phyloP scores from a whole-genome alignment of 2,113 vertebrate species.

The Agelaius phoeniceus region DNA sequence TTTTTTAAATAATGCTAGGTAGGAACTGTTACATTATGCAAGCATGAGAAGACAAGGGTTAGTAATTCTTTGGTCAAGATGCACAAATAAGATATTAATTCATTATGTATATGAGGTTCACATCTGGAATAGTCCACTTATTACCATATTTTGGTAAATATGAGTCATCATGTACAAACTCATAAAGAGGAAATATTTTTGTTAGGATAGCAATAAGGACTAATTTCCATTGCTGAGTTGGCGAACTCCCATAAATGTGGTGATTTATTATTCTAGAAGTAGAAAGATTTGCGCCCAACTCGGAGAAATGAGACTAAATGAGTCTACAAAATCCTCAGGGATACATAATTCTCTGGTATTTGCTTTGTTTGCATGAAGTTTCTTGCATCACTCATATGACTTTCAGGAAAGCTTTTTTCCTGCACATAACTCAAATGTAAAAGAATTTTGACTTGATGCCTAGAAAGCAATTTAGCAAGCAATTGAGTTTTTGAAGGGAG shows the following conservation, averaged over 20 bases:
- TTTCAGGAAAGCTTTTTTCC: conserved; percentile 50
- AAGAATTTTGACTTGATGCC: conserved; percentile 57
- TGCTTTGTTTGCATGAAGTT: conserved; percentile 15
- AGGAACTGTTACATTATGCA: background rate
- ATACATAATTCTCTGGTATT: background rate
- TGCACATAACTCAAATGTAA: conserved; percentile 54
- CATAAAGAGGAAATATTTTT: conserved; percentile 21
- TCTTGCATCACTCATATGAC: background rate
- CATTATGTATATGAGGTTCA: background rate
- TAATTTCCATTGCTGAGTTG: background rate
- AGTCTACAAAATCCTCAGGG: background rate
- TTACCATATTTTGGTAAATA: background rate
- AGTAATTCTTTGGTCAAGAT: background rate
- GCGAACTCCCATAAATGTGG: background rate
- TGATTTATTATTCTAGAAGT: background rate
- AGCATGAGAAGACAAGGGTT: background rate
- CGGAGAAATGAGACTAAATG: background rate
- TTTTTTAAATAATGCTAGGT: background rate
- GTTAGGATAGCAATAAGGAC: background rate
- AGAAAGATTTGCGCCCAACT: background rate
- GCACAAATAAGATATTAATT: background rate
- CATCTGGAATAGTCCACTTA: background rate
- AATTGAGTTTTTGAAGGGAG: conserved; percentile 51
- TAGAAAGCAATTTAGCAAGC: conserved; percentile 62
- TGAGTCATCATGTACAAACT: background rate